Evolutionary conservation across 2,797 vertebrate species (phyloP).

Genomic region (Urosaurus nigricauda): DNA sequence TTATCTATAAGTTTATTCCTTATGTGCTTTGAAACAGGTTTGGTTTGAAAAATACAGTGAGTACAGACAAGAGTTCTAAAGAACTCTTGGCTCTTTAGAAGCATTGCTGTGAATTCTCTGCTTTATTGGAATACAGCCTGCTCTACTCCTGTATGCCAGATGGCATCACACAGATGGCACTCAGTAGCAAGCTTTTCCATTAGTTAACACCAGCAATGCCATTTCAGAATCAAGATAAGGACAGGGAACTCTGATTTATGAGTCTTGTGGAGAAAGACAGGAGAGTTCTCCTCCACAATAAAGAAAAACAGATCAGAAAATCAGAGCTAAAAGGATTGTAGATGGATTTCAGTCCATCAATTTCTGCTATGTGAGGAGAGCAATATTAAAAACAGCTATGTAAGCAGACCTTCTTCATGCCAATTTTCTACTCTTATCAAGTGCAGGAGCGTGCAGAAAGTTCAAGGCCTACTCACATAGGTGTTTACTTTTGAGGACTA

Average conservation of each 20-base stretch:
- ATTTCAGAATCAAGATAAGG: background rate
- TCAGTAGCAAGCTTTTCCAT: background rate
- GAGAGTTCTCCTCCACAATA: conserved; percentile 38
- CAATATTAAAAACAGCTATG: background rate
- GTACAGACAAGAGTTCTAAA: background rate
- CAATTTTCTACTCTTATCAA: too few species aligned
- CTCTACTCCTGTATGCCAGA: background rate
- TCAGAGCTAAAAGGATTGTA: conserved; percentile 49
- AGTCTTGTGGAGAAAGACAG: conserved; percentile 22
- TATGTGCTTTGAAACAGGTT: conserved; percentile 22
- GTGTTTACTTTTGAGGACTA: background rate
- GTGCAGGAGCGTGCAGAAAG: too few species aligned
- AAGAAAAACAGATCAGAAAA: conserved; percentile 52
- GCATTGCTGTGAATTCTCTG: background rate
- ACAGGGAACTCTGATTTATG: background rate
- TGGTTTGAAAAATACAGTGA: conserved; percentile 24
- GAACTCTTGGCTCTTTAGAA: conserved; percentile 15
- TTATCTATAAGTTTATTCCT: conserved; percentile 4
- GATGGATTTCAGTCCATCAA: background rate
- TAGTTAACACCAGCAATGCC: conserved; percentile 2
- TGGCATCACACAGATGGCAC: fast-evolving
- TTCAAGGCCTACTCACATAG: background rate
- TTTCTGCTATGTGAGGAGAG: background rate
- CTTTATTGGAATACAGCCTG: conserved; percentile 19
- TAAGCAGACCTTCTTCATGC: background rate